Evolutionary conservation across 2,797 vertebrate species (phyloP).

Genomic region (Australoheros facetus): DNA sequence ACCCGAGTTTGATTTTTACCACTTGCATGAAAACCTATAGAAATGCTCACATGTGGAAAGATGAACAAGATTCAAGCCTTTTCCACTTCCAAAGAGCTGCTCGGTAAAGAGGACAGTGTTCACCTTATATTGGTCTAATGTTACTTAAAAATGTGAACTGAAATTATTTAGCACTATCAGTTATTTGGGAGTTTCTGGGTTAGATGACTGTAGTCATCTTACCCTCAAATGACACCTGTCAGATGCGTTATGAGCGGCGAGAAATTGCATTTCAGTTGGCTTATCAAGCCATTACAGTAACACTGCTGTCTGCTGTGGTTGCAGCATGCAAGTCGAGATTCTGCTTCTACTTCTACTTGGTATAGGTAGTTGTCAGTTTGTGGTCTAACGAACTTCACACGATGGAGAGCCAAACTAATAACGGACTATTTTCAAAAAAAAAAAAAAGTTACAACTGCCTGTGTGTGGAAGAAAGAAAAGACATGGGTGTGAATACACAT

Average conservation of each 20-base stretch:
- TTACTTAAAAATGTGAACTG: not conserved
- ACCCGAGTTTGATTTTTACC: not conserved
- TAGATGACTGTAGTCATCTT: conserved; percentile 21
- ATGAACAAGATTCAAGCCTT: not conserved
- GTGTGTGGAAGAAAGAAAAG: not conserved
- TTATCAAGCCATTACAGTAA: conserved; percentile 80
- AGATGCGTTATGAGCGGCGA: conserved; percentile 42
- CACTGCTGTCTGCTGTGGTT: conserved; percentile 74
- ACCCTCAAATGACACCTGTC: conserved; percentile 63
- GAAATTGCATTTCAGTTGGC: conserved; percentile 70
- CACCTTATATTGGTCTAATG: not conserved
- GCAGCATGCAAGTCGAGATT: conserved; percentile 63
- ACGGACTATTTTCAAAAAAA: conserved; percentile 9
- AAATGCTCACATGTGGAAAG: not conserved
- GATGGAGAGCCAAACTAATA: conserved; percentile 53
- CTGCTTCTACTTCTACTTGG: conserved; percentile 55
- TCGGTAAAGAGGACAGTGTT: not conserved
- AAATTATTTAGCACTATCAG: conserved; percentile 4
- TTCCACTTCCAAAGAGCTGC: not conserved
- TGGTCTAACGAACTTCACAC: conserved; percentile 73
- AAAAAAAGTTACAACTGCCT: not conserved
- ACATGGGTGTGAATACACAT: too few species aligned
- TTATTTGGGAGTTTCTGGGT: conserved; percentile 46
- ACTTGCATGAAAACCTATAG: not conserved
- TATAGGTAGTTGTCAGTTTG: conserved; percentile 75